Evolutionary conservation across 1,140 invertebrate species (phyloP).

Genomic region (Littorina saxatilis): DNA sequence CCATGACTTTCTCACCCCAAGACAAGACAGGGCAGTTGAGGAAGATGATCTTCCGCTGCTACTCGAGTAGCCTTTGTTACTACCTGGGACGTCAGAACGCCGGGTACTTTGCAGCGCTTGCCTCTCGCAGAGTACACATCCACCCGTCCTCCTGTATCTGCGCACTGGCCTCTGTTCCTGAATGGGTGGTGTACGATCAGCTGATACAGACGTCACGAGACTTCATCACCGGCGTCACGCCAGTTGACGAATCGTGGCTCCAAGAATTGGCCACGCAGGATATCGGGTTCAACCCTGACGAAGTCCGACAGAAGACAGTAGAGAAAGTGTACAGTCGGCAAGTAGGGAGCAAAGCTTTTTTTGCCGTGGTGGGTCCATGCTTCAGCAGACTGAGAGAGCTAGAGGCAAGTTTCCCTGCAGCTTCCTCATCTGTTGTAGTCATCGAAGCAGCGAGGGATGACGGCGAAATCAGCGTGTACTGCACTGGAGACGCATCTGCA

Average conservation of each 20-base stretch:
- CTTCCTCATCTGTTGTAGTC: slow-evolving; percentile 41
- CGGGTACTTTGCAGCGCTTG: slow-evolving; percentile 56
- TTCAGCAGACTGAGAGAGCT: slow-evolving; percentile 50
- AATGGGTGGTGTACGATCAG: slow-evolving; percentile 63
- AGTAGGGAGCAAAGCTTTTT: slow-evolving; percentile 52
- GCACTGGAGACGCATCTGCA: background rate
- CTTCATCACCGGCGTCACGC: slow-evolving; percentile 63
- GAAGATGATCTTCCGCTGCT: slow-evolving; percentile 42
- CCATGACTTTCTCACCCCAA: background rate
- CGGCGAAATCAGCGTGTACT: slow-evolving; percentile 54
- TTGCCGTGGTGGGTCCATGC: slow-evolving; percentile 56
- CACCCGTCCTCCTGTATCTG: slow-evolving; percentile 66
- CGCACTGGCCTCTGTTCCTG: slow-evolving; percentile 48
- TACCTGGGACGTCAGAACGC: slow-evolving; percentile 61
- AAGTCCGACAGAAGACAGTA: slow-evolving; percentile 41
- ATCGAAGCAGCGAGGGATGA: slow-evolving; percentile 55
- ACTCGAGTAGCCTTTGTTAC: slow-evolving; percentile 51
- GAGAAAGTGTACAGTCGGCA: slow-evolving; percentile 43
- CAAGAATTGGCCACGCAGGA: slow-evolving; percentile 37
- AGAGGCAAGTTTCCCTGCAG: slow-evolving; percentile 44
- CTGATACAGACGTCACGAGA: slow-evolving; percentile 63
- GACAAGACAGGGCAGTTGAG: slow-evolving; percentile 1
- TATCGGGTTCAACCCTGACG: slow-evolving; percentile 47
- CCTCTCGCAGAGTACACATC: slow-evolving; percentile 54
- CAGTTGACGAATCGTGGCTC: slow-evolving; percentile 55